Base-by-base conservation (phyloP, 2,797 vertebrate species). In the Neosilurus hyrtlii region DNA sequence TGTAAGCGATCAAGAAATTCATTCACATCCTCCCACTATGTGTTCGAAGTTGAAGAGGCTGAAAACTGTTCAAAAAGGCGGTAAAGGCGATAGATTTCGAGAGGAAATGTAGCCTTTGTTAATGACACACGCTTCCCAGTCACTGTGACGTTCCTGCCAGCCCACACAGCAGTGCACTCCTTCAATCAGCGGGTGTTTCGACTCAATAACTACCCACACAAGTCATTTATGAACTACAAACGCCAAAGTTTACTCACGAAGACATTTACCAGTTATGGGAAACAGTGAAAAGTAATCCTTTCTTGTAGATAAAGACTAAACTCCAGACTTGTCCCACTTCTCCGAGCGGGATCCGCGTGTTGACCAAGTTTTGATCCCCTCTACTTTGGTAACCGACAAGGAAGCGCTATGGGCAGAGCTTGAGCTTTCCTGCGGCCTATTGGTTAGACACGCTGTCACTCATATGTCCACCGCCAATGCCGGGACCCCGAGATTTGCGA, bases 301-400 rank as follows among this genome's bases (percentile, higher is more conserved):
- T 82, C 77, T 26, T 16, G 79, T 85, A 85, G 66, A 66, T 80
- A 82, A 88, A 62, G 70, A 56, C n/a, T 86, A 83, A 86, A 77
- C 83, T 85, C 74, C 16, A 30, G 1, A 61, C 51, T 79, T 83
- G 84, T 82, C 83, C 86, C 79, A 89, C 87, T 90, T 88, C 82
- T 85, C 79, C 83, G 62, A 72, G 89, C 85, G 81, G 82, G 74
- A 82, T 75, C 77, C 75, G 86, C 84, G 85, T 88, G 86, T 84
- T 89, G 86, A 83, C 86, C 88, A 90, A 91, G 90, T 91, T 91
- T 90, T 89, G 88, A 91, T 90, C 88, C 89, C 84, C 85, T 90
- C 85, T 85, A 91, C 85, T 89, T 90, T 88, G 82, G 88, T 89
- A 83, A 88, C 88, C 75, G 76, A 88, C 86, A 65, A 86, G 87